A percentile compares a stretch with the other conserved stretches of the same genome.
Evolutionary conservation across 2,888 invertebrate genomes (phyloP).

Genomic region (Maniola hyperantus): DNA sequence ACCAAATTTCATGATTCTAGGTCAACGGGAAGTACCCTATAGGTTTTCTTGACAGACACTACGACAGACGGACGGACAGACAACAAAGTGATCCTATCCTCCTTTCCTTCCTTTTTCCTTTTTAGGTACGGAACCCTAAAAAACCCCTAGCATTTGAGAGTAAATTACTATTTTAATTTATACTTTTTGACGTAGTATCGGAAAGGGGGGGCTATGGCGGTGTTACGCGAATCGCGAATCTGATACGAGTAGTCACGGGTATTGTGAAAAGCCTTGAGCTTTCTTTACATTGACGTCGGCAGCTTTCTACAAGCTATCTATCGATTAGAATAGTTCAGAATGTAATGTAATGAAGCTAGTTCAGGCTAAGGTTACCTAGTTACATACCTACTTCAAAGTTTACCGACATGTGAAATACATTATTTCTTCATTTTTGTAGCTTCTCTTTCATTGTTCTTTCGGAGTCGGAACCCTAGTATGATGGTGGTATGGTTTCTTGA

Average conservation of each 20-base stretch:
- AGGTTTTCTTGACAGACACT: no score
- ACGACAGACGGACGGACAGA: no score
- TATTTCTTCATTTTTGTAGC: not conserved
- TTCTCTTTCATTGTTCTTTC: not conserved
- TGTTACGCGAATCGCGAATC: conserved; percentile 29
- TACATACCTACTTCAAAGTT: not conserved
- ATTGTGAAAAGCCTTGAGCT: conserved; percentile 29
- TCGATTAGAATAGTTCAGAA: conserved; percentile 29
- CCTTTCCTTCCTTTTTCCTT: no score
- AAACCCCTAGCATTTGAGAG: no score
- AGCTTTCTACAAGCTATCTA: conserved; percentile 18
- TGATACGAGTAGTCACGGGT: conserved; percentile 23
- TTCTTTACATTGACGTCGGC: conserved; percentile 27
- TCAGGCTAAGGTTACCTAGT: not conserved
- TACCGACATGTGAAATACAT: not conserved
- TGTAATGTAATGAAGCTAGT: conserved; percentile 9
- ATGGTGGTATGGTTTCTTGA: not conserved
- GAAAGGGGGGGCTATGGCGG: conserved; percentile 17
- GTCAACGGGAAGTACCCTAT: no score
- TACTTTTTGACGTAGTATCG: conserved; percentile 7
- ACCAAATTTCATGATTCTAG: no score
- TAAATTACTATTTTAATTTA: no score
- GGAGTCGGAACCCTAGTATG: not conserved
- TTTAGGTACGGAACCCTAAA: no score
- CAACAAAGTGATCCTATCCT: no score